Evolutionary conservation across 2,113 vertebrate genomes (phyloP), one percentile per base, ranked within the genome.

Genomic region (Uria lomvia): DNA sequence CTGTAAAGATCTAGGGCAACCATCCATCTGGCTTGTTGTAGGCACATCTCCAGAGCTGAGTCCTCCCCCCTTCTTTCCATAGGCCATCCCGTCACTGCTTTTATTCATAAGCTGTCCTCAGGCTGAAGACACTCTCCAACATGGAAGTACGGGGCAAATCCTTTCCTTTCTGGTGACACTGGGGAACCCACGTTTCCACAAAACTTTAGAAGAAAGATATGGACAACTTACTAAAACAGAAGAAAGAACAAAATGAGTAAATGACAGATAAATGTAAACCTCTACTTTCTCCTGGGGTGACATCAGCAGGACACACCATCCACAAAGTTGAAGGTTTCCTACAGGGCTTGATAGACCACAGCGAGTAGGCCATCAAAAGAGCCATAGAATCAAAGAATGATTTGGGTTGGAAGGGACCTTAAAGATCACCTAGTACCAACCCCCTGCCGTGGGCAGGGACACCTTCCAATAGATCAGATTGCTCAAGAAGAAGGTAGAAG

Each of bases 61-160:
- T 30, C 49, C 55, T 76, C 15, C n/a, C 21, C 9, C 1, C 24
- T 67, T 45, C 67, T 73, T 60, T 94, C 53, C 53, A 87, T 36
- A 81, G 60, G 38, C 18, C 60, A 52, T 40, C 26, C 23, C 2
- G 2, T 78, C 70, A 7, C 11, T 47, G 58, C 5, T 7, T 38
- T 1, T 65, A 81, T 77, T 27, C 14, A 18, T 8, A 12, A 2
- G 16, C 15, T 32, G 23, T 47, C 27, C 32, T 63, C 43, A 59
- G 42, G 20, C 8, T 71, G 56, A 66, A 29, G 27, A 58, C 24
- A n/a, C 6, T 26, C 16, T 30, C 20, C 3, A 42, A 70, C 0
- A 0, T n/a, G 20, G 15, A 63, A 40, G 16, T 29, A n/a, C 0
- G 0, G 30, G 24, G 14, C 13, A 90, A 83, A 77, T 32, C 14